Conservation (phyloP, 2,888 invertebrate genomes). For the Crepidodera aurea region DNA sequence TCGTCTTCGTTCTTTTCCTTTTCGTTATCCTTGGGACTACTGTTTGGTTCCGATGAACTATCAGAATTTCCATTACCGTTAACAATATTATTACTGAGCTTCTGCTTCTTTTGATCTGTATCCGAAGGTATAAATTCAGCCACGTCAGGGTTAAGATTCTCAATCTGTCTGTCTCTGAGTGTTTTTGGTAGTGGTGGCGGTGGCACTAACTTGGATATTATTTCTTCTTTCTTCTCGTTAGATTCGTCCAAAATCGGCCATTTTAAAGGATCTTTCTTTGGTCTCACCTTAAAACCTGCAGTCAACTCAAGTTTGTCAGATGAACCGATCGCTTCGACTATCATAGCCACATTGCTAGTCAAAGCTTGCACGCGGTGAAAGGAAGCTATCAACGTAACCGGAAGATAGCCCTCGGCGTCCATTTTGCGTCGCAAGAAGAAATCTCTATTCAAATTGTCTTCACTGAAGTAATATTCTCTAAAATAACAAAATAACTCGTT, state of each 20-base stretch:
- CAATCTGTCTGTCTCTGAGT: slow-evolving; percentile 61
- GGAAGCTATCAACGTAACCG: slow-evolving; percentile 92
- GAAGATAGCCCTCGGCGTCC: slow-evolving; percentile 92
- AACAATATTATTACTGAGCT: slow-evolving; percentile 35
- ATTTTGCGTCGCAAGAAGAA: slow-evolving; percentile 97
- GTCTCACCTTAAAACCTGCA: slow-evolving; percentile 81
- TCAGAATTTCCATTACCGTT: slow-evolving; percentile 25
- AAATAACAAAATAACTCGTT: slow-evolving; percentile 51
- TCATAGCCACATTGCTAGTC: slow-evolving; percentile 83
- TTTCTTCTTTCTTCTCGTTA: slow-evolving; percentile 48
- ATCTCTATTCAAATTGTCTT: slow-evolving; percentile 93
- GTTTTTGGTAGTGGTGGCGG: slow-evolving; percentile 76
- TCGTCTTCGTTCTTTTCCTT: slow-evolving; percentile 46
- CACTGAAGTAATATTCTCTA: slow-evolving; percentile 99
- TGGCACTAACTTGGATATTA: slow-evolving; percentile 72
- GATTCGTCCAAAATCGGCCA: slow-evolving; percentile 85
- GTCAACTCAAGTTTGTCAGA: slow-evolving; percentile 85
- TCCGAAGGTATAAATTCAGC: slow-evolving; percentile 80
- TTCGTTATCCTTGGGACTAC: slow-evolving; percentile 23
- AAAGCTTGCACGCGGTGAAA: slow-evolving; percentile 93
- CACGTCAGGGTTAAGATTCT: slow-evolving; percentile 83
- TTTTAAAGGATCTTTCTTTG: slow-evolving; percentile 80
- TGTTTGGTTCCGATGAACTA: slow-evolving; percentile 6
- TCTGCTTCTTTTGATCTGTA: slow-evolving; percentile 41
- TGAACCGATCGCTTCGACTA: slow-evolving; percentile 84